Conservation (phyloP, 2,888 invertebrate genomes). For the Acrobasis suavella region DNA sequence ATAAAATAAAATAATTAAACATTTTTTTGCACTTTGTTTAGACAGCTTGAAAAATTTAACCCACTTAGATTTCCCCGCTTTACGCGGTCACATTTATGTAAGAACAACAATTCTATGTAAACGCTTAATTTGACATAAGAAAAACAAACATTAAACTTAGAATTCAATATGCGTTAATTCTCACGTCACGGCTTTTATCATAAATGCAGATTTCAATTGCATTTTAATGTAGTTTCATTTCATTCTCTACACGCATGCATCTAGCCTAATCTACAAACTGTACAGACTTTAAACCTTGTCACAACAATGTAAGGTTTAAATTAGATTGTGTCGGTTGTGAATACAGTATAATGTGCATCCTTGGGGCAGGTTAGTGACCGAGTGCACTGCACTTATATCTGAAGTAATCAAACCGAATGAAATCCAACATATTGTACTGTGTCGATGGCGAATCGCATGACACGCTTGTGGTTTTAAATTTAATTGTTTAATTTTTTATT, state of each 20-base stretch:
- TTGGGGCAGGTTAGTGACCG: slow-evolving; percentile 26
- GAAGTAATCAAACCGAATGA: slow-evolving; percentile 9
- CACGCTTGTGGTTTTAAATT: slow-evolving; percentile 1
- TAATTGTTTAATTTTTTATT: background rate
- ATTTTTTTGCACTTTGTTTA: too few relatives aligned
- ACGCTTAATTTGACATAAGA: too few relatives aligned
- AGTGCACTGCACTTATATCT: slow-evolving; percentile 14
- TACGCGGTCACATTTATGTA: too few relatives aligned
- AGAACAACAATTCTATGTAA: too few relatives aligned
- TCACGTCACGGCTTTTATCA: background rate
- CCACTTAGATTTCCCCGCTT: too few relatives aligned
- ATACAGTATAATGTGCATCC: slow-evolving; percentile 16
- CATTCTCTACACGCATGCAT: background rate
- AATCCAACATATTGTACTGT: slow-evolving; percentile 6
- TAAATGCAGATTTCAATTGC: background rate
- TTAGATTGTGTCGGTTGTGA: background rate
- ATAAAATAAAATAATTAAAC: too few relatives aligned
- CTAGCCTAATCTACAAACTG: too few relatives aligned
- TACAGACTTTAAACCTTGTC: too few relatives aligned
- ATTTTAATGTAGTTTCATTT: background rate
- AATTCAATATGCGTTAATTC: background rate
- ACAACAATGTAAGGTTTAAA: background rate
- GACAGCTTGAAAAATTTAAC: too few relatives aligned
- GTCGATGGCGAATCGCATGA: slow-evolving; percentile 10
- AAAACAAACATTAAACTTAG: background rate